These are phyloP conservation scores for Sebastes fasciatus DNA, from an alignment of 2,113 vertebrate species.

Conservation along the genomic window DNA sequence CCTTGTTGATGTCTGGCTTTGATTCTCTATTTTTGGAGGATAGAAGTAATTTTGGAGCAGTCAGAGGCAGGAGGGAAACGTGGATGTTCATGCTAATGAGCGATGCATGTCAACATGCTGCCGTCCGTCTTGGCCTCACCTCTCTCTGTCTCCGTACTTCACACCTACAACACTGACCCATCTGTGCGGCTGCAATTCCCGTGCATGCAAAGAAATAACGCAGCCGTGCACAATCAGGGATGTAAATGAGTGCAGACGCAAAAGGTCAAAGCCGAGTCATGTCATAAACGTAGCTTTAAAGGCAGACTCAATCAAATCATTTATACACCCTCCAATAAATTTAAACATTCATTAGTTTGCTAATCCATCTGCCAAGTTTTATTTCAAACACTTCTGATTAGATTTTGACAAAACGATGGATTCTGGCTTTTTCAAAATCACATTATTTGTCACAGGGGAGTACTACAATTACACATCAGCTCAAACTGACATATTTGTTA, in stretches of 20 bases:
- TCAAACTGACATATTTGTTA: conserved; percentile 65
- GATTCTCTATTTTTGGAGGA: neutral
- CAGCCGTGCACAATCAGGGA: neutral
- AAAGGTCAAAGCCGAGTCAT: neutral
- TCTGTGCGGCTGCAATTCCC: conserved; percentile 31
- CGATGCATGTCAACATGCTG: conserved; percentile 10
- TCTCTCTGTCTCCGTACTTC: conserved; percentile 44
- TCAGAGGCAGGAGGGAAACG: conserved; percentile 23
- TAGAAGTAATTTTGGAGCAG: neutral
- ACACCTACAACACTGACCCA: conserved; percentile 67
- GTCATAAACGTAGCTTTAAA: neutral
- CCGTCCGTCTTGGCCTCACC: conserved; percentile 45
- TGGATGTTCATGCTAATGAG: conserved; percentile 54
- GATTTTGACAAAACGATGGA: conserved; percentile 35
- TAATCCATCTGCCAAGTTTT: conserved; percentile 14
- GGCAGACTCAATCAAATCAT: neutral
- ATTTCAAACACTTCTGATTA: conserved; percentile 27
- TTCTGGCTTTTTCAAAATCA: conserved; percentile 43
- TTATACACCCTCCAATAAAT: neutral
- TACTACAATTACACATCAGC: conserved; percentile 52
- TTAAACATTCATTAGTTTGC: conserved; percentile 7
- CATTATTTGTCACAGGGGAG: conserved; percentile 49
- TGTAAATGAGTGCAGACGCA: neutral
- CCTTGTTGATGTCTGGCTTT: neutral
- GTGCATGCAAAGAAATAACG: neutral